Conservation (phyloP, 1,140 invertebrate genomes). For the Drosophila virilis region DNA sequence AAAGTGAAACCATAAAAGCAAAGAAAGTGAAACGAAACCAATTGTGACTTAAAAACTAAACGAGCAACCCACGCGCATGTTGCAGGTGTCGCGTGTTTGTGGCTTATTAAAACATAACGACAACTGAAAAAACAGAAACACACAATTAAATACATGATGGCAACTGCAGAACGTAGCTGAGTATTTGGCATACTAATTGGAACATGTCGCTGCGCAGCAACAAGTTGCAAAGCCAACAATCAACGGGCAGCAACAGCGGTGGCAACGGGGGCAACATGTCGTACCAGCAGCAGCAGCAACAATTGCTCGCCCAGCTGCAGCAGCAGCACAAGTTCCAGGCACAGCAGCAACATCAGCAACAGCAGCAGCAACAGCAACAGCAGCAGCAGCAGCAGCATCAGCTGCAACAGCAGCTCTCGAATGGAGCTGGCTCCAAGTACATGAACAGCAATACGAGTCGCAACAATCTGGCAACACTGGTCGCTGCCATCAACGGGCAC, state of each 20-base stretch:
- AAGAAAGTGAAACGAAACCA: constrained; percentile 63
- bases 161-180: constrained; percentile 9
- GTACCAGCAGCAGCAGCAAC: constrained; percentile 82
- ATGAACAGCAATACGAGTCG: constrained; percentile 68
- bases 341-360: constrained; percentile 62
- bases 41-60: constrained; percentile 43
- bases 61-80: constrained; percentile 46
- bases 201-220: constrained; percentile 81
- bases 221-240: constrained; percentile 66
- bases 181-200: not conserved
- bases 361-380: constrained; percentile 27
- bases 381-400: constrained; percentile 27
- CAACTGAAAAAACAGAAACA: constrained; percentile 15
- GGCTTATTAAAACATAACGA: constrained; percentile 46
- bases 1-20: constrained; percentile 66
- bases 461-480: constrained; percentile 78
- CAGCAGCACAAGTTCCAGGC: constrained; percentile 84
- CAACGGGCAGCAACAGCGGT: not conserved
- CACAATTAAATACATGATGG: constrained; percentile 21
- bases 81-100: constrained; percentile 43
- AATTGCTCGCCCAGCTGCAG: constrained; percentile 75
- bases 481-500: constrained; percentile 80
- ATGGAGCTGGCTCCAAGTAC: constrained; percentile 44
- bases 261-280: constrained; percentile 45
- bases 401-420: constrained; percentile 34